Evolutionary conservation across 1,140 invertebrate species (phyloP), one percentile per base, ranked within the genome.

Genomic region (Lasioglossum baleicum): DNA sequence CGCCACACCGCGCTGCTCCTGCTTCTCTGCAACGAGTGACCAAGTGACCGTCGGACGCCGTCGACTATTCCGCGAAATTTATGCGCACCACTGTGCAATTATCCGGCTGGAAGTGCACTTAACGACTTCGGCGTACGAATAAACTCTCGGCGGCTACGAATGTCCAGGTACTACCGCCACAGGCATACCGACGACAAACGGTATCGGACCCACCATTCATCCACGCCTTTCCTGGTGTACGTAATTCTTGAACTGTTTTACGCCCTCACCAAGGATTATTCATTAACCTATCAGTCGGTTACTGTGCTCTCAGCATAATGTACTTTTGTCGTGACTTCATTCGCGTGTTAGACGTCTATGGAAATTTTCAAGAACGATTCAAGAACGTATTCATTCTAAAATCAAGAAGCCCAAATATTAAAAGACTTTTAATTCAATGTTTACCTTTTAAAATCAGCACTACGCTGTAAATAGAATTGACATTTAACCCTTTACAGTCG

Each of bases 51-150:
- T 26, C 31, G 75, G 35, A 48, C 69, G 56, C 13, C 40, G 58
- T 67, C 72, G 67, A 65, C 63, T 68, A 60, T 78, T 78, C 75
- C 42, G 11, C 53, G 75, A 76, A 85, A 86, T 86, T 86, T 86
- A 83, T 86, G 84, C 80, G 75, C 68, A 69, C 83, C 73, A 74
- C 68, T 48, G 76, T 80, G 84, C 83, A 86, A 85, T 86, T 86
- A 85, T 77, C 83, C 81, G 75, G 72, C 74, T 80, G 72, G 84
- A 85, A 85, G 81, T 85, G 83, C 83, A 86, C 81, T 85, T 85
- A 85, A 86, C 83, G 83, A 85, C 84, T 83, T 85, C 53, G 84
- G 67, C 64, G 75, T 86, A 85, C 75, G 83, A 83, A 83, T 85
- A 86, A 86, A 85, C 83, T 80, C 80, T 77, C 68, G 53, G 58